phyloP scores from a whole-genome alignment of 2,113 vertebrate species.

The Cettia cetti region DNA sequence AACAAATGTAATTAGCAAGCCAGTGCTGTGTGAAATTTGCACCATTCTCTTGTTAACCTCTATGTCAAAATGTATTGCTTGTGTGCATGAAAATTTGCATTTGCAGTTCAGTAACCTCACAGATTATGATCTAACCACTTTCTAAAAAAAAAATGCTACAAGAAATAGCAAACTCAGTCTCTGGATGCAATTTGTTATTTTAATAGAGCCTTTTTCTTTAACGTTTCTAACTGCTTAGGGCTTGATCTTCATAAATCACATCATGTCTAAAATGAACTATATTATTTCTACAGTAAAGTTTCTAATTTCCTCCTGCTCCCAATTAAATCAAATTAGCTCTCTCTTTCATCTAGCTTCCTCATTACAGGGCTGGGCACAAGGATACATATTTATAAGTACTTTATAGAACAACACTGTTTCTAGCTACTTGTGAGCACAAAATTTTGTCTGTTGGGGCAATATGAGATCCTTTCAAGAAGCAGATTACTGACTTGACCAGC shows the following conservation, averaged over 20 bases:
- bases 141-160: conserved; percentile 13
- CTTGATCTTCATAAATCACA: conserved; percentile 10
- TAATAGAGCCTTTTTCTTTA: conserved; percentile 13
- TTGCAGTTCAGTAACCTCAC: conserved; percentile 33
- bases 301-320: neutral
- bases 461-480: neutral
- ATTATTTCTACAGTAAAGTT: neutral
- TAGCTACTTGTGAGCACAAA: neutral
- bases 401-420: neutral
- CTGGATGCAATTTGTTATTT: conserved; percentile 19
- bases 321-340: conserved; percentile 34
- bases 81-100: conserved; percentile 28
- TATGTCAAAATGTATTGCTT: conserved; percentile 61
- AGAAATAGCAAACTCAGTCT: conserved; percentile 18
- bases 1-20: conserved; percentile 58
- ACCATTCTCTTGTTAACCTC: conserved; percentile 62
- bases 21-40: conserved; percentile 56
- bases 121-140: conserved; percentile 50
- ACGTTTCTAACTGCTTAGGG: neutral
- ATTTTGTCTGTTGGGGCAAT: neutral
- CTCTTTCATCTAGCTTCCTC: neutral
- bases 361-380: neutral
- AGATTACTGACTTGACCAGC: neutral
- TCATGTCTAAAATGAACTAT: neutral
- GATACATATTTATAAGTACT: neutral